These are phyloP conservation scores for Drosophila austrosaltans DNA, from an alignment of 2,888 invertebrate genomes.

Conservation along the genomic window DNA sequence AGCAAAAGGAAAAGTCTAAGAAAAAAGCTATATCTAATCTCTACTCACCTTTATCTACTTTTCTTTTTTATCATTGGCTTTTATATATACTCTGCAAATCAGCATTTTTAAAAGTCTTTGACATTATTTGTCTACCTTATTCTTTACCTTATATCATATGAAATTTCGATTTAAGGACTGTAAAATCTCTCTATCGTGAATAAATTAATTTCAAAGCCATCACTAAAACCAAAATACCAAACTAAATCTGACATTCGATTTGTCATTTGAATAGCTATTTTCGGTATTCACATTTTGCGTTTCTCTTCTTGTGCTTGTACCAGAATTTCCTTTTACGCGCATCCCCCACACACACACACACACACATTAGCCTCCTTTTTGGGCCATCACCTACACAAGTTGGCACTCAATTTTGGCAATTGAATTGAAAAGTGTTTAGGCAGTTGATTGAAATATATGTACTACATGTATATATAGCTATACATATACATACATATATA, in stretches of 20 bases:
- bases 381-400: conserved; percentile 30
- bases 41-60: too few relatives aligned
- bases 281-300: conserved; percentile 47
- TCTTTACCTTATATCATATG: too few relatives aligned
- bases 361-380: not conserved
- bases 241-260: conserved; percentile 63
- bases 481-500: conserved; percentile 1
- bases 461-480: conserved; percentile 46
- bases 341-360: not conserved
- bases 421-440: conserved; percentile 61
- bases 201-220: not conserved
- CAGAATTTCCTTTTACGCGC: too few relatives aligned
- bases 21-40: too few relatives aligned
- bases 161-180: not conserved
- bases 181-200: not conserved
- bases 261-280: conserved; percentile 72
- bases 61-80: too few relatives aligned
- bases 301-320: conserved; percentile 6
- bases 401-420: conserved; percentile 60
- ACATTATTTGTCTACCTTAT: too few relatives aligned
- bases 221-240: conserved; percentile 3
- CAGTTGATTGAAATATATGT: conserved; percentile 69
- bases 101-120: too few relatives aligned
- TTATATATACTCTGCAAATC: too few relatives aligned
- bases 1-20: too few relatives aligned